phyloP scores from a whole-genome alignment of 2,797 vertebrate species.

The Manis javanica region DNA sequence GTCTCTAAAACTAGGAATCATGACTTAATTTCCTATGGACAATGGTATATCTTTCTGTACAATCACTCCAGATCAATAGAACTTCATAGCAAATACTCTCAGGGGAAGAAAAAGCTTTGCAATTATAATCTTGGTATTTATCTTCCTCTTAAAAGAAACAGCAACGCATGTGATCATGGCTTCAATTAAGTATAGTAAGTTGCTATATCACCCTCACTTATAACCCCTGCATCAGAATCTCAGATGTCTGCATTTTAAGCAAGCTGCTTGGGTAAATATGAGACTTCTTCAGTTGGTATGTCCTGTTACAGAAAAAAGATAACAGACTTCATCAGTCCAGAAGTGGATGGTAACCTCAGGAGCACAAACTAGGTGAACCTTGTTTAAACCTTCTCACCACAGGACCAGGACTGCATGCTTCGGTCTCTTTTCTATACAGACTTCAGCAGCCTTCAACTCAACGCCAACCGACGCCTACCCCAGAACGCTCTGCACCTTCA shows the following conservation, averaged over 20 bases:
- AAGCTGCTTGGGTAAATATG: neutral
- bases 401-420: neutral
- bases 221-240: neutral
- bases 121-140: constrained; percentile 61
- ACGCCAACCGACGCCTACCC: too few species aligned
- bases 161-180: neutral
- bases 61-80: constrained; percentile 62
- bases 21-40: neutral
- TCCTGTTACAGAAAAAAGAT: fast-evolving
- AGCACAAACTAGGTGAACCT: neutral
- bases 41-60: neutral
- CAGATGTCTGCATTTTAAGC: neutral
- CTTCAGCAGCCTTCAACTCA: neutral
- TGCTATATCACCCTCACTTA: neutral
- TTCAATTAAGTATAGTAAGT: constrained; percentile 31
- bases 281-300: neutral
- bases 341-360: neutral
- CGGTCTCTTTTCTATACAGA: too few species aligned
- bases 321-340: fast-evolving
- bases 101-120: constrained; percentile 36
- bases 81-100: constrained; percentile 62
- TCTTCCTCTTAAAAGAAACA: constrained; percentile 62
- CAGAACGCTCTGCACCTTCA: fast-evolving
- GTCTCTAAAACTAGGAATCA: neutral
- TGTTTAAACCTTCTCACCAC: neutral